Conservation (phyloP, 2,797 vertebrate species). For the Protonibea diacanthus region DNA sequence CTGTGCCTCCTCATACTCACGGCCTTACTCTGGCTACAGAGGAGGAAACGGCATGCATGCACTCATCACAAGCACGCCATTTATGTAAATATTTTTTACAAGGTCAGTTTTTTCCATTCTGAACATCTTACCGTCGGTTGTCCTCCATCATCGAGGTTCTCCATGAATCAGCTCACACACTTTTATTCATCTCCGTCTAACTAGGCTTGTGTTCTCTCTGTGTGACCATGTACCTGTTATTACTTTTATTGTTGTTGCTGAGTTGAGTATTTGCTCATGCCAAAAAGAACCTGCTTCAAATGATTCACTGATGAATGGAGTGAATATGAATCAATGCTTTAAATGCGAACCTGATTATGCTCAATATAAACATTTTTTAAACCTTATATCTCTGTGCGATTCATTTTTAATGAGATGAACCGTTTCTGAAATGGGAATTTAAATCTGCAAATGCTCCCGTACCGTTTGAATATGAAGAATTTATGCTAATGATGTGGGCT, state of each 20-base stretch:
- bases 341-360: constrained; percentile 5
- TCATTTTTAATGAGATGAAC: constrained; percentile 24
- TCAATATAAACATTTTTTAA: not conserved
- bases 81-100: not conserved
- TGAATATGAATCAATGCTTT: constrained; percentile 16
- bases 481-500: constrained; percentile 36
- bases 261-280: not conserved
- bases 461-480: constrained; percentile 39
- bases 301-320: not conserved
- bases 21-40: constrained; percentile 28
- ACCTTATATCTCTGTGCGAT: not conserved
- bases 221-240: too few species aligned
- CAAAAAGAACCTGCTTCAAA: constrained; percentile 3
- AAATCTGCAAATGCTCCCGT: constrained; percentile 21
- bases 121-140: too few species aligned
- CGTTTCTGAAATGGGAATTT: constrained; percentile 22
- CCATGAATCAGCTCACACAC: too few species aligned
- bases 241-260: too few species aligned
- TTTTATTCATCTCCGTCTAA: too few species aligned
- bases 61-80: not conserved
- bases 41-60: constrained; percentile 6
- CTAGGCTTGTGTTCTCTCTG: too few species aligned
- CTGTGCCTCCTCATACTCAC: constrained; percentile 10
- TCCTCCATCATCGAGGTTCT: too few species aligned
- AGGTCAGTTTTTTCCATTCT: not conserved